Base-by-base conservation (phyloP, 2,113 vertebrate species). In the Sciurus niger region DNA sequence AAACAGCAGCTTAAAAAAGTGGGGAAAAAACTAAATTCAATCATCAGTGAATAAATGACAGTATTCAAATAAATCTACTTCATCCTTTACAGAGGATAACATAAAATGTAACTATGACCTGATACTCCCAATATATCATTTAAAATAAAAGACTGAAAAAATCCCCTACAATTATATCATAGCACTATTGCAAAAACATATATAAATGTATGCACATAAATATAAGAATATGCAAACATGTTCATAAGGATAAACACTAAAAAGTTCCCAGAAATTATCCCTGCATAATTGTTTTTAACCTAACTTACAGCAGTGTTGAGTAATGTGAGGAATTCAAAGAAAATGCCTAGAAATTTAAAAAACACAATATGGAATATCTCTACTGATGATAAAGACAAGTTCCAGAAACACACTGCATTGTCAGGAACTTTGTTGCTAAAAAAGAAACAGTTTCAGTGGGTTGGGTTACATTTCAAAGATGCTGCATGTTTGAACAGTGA, bases 221-320 rank as follows among this genome's bases (percentile, higher is more conserved):
- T 63, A 3, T 55, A 67, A 76, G 16, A 83, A 88, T 58, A 92
- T 51, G 80, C 28, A 80, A 28, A 63, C 30, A 85, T 74, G 24
- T 51, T 43, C 63, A 4, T 63, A 92, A 92, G 55, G 76, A 68
- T 77, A 53, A 17, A 32, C 13, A 78, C 22, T 63, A 92, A 72
- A 92, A 92, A 24, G 18, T 60, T 88, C 46, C 82, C n/a, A 72
- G 89, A 92, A 78, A 92, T 84, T 37, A 82, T 70, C 83, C 78
- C 60, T 76, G 60, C 37, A 28, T 76, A 91, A 88, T 40, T 70
- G 82, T 40, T 40, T 40, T 86, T 34, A 88, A 60, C 17, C 16
- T 79, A 92, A 73, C 37, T 88, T 84, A 68, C 4, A 53, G 58
- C 53, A 80, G 18, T 80, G 43, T 74, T 48, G n/a, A 88, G 58